A percentile compares a stretch with the other conserved stretches of the same genome.
These are phyloP conservation scores for Echiichthys vipera DNA, from an alignment of 2,797 vertebrate species.

Conservation along the genomic window DNA sequence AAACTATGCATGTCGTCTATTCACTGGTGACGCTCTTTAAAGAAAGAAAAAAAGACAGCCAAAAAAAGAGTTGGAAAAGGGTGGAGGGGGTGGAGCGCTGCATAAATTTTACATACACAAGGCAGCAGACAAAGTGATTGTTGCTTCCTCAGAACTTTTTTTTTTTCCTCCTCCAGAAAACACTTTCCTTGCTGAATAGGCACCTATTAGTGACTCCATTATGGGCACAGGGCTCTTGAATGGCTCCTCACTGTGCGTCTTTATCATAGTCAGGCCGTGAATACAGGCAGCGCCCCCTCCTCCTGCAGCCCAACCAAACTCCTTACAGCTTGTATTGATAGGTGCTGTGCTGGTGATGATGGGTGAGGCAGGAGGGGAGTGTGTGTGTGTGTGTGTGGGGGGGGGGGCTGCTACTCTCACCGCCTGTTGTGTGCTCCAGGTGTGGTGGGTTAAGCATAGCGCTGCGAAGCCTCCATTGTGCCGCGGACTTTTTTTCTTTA, in stretches of 20 bases:
- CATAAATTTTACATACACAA: slow-evolving; percentile 87
- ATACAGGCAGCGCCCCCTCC: slow-evolving; percentile 72
- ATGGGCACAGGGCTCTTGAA: slow-evolving; percentile 84
- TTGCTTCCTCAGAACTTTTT: slow-evolving; percentile 83
- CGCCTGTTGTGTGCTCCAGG: slow-evolving; percentile 89
- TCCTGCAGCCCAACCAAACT: slow-evolving; percentile 57
- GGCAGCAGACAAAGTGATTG: slow-evolving; percentile 84
- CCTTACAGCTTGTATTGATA: slow-evolving; percentile 80
- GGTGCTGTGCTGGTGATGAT: slow-evolving; percentile 75
- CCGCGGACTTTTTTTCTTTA: slow-evolving; percentile 85
- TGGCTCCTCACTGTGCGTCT: slow-evolving; percentile 87
- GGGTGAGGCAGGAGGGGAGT: slow-evolving; percentile 62
- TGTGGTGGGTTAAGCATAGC: slow-evolving; percentile 86
- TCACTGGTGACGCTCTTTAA: slow-evolving; percentile 78
- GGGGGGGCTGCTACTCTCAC: slow-evolving; percentile 58
- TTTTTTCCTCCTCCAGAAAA: slow-evolving; percentile 80
- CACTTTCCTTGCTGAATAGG: slow-evolving; percentile 88
- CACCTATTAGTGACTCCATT: slow-evolving; percentile 90
- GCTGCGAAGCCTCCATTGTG: slow-evolving; percentile 82
- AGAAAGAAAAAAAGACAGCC: slow-evolving; percentile 60
- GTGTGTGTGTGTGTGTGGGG: no score
- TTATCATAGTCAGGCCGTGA: slow-evolving; percentile 83
- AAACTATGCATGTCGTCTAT: slow-evolving; percentile 83
- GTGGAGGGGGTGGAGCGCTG: slow-evolving; percentile 66
- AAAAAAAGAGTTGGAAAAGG: slow-evolving; percentile 67